These are phyloP conservation scores for Drosophila nasuta DNA, from an alignment of 1,140 invertebrate genomes.

Conservation along the genomic window DNA sequence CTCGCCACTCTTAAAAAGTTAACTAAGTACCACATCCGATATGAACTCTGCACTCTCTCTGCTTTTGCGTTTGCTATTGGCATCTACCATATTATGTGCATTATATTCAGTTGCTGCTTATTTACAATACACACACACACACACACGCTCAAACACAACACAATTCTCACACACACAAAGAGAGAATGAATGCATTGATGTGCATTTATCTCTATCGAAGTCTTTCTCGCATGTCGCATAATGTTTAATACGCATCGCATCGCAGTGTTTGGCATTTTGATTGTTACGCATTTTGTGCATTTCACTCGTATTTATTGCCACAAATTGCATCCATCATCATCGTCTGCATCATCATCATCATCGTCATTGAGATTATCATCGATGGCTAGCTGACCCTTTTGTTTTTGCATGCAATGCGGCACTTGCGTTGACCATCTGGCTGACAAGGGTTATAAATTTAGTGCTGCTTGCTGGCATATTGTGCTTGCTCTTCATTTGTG, in stretches of 20 bases:
- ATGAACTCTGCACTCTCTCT: conserved; percentile 34
- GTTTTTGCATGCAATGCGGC: conserved; percentile 43
- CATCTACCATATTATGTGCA: conserved; percentile 36
- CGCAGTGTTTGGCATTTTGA: conserved; percentile 46
- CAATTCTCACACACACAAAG: conserved; percentile 18
- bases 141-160: conserved; percentile 9
- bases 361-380: conserved; percentile 37
- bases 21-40: conserved; percentile 39
- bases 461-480: conserved; percentile 64
- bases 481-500: conserved; percentile 49
- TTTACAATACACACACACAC: conserved; percentile 37
- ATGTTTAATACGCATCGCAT: conserved; percentile 61
- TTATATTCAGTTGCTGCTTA: conserved; percentile 56
- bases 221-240: conserved; percentile 26
- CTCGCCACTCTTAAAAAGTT: conserved; percentile 15
- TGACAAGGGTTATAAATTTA: conserved; percentile 73
- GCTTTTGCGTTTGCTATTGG: conserved; percentile 47
- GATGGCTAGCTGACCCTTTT: conserved; percentile 40
- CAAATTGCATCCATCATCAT: conserved; percentile 71
- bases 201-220: conserved; percentile 9
- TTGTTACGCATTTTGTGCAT: conserved; percentile 48
- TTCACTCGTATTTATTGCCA: conserved; percentile 65
- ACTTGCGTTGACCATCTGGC: conserved; percentile 56
- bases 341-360: conserved; percentile 18
- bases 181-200: conserved; percentile 21